Percentiles rank a stretch among this genome's conserved stretches.
These are phyloP conservation scores for Dendrocincla tyrannina DNA, from an alignment of 2,797 vertebrate genomes.

Conservation along the genomic window DNA sequence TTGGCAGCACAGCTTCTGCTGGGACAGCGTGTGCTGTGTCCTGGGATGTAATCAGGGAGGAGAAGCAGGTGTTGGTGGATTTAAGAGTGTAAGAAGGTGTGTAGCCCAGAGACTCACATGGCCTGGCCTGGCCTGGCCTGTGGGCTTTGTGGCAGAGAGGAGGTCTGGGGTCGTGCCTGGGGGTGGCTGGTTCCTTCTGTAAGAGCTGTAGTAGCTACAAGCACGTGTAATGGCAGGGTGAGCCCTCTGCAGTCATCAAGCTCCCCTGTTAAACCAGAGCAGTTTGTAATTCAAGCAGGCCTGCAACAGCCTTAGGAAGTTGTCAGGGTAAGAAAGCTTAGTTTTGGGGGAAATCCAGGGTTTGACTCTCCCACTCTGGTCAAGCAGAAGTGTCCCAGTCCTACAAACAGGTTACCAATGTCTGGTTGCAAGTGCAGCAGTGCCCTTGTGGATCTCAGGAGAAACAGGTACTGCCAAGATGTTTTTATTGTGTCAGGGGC, in stretches of 20 bases:
- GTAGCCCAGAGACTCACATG: background rate
- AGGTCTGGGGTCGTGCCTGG: background rate
- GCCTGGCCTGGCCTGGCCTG: background rate
- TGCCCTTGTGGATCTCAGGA: background rate
- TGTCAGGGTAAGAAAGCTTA: background rate
- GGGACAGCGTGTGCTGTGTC: background rate
- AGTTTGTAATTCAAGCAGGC: background rate
- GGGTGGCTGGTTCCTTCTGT: background rate
- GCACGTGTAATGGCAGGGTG: background rate
- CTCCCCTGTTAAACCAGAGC: background rate
- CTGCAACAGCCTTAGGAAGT: background rate
- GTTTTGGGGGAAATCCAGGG: background rate
- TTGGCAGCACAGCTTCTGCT: background rate
- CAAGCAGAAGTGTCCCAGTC: background rate
- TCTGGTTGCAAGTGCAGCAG: background rate
- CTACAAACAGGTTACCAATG: rapidly evolving
- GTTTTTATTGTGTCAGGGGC: background rate
- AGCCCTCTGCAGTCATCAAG: background rate
- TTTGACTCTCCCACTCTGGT: background rate
- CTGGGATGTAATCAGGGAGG: background rate
- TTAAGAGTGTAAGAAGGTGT: background rate
- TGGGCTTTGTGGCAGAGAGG: background rate
- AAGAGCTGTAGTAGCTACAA: background rate
- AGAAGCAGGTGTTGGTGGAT: background rate
- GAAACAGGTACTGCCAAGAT: rapidly evolving